Evolutionary conservation across 2,113 vertebrate genomes (phyloP).

Genomic region (Thalassoma bifasciatum): DNA sequence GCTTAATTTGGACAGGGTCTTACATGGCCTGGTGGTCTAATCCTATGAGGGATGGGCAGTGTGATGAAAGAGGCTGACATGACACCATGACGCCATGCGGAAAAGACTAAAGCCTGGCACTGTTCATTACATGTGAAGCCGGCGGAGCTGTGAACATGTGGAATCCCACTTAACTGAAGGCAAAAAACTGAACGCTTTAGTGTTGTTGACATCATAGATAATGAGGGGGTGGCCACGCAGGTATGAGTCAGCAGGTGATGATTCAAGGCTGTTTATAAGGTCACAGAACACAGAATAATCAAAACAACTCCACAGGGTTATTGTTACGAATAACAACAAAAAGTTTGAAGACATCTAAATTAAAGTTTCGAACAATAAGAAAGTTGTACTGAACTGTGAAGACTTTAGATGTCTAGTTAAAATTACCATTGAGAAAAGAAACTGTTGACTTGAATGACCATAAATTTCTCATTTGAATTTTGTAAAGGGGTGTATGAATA

Average conservation of each 20-base stretch:
- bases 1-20: slow-evolving; percentile 31
- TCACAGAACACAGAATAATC: slow-evolving; percentile 3
- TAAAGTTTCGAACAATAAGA: background rate
- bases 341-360: background rate
- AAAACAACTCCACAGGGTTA: background rate
- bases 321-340: background rate
- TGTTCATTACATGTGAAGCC: slow-evolving; percentile 31
- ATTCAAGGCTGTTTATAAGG: background rate
- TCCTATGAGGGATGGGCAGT: slow-evolving; percentile 49
- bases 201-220: background rate
- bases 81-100: slow-evolving; percentile 23
- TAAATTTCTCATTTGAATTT: slow-evolving; percentile 50
- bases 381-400: too few species aligned
- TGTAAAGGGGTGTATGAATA: background rate
- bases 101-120: slow-evolving; percentile 15
- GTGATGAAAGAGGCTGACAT: slow-evolving; percentile 59
- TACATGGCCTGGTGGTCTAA: slow-evolving; percentile 37
- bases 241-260: slow-evolving; percentile 1
- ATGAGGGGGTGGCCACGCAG: background rate
- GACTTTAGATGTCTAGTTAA: background rate
- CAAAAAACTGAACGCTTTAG: slow-evolving; percentile 8
- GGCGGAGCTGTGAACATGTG: background rate
- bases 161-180: slow-evolving; percentile 13
- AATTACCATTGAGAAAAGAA: background rate
- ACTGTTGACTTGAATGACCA: slow-evolving; percentile 2